These are phyloP conservation scores for Scaeva pyrastri DNA, from an alignment of 2,888 invertebrate species.

Conservation along the genomic window DNA sequence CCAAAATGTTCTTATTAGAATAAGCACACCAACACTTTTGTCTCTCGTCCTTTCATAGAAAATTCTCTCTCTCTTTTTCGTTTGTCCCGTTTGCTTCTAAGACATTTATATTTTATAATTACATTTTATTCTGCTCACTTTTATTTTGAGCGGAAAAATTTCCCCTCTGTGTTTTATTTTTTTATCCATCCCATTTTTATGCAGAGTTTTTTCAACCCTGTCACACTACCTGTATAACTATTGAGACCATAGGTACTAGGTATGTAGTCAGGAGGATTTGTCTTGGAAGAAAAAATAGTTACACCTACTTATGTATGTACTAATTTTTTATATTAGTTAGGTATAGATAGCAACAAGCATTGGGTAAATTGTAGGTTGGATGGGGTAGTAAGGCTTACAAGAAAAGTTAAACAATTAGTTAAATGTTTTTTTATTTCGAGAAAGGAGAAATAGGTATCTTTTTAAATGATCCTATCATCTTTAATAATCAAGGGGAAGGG, in stretches of 20 bases:
- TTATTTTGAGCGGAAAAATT: conserved; percentile 43
- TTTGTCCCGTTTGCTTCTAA: conserved; percentile 48
- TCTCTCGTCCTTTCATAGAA: background rate
- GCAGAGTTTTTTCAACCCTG: background rate
- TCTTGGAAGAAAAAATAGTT: background rate
- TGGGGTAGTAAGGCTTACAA: background rate
- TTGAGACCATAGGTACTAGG: background rate
- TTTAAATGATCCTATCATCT: conserved; percentile 1
- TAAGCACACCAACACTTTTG: conserved; percentile 34
- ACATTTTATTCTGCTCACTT: conserved; percentile 52
- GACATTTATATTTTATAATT: conserved; percentile 74
- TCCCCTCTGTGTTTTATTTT: conserved; percentile 38
- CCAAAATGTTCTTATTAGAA: conserved; percentile 35
- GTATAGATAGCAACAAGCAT: background rate
- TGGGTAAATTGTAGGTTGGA: background rate
- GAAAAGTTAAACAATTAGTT: background rate
- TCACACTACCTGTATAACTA: conserved; percentile 3
- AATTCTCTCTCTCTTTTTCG: conserved; percentile 42
- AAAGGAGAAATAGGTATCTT: background rate
- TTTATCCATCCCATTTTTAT: conserved; percentile 13
- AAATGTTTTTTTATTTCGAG: too few relatives aligned
- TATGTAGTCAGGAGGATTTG: background rate
- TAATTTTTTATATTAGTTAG: background rate
- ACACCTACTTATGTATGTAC: background rate
- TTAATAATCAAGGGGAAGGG: background rate